phyloP scores from a whole-genome alignment of 2,888 invertebrate genomes.

The Caenorhabditis japonica region DNA sequence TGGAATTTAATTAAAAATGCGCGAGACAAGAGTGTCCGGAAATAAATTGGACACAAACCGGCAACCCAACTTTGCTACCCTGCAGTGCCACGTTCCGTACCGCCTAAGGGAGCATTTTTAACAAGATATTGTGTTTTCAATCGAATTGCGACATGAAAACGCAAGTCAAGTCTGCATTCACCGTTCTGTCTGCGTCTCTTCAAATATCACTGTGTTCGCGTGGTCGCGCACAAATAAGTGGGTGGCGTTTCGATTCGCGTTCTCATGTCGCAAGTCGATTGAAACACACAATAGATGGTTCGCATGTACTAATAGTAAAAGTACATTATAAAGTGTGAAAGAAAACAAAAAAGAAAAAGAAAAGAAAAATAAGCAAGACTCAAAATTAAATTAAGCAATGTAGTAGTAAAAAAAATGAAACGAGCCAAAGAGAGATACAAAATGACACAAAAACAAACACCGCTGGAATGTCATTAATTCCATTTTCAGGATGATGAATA shows the following conservation, averaged over 20 bases:
- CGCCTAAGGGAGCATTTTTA: background rate
- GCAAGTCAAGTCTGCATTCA: too few species aligned
- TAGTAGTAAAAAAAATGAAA: slow-evolving; percentile 15
- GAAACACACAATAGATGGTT: too few species aligned
- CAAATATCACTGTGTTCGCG: too few species aligned
- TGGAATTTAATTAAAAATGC: slow-evolving; percentile 45
- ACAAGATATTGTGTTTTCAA: too few species aligned
- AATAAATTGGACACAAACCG: slow-evolving; percentile 8
- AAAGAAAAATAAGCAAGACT: slow-evolving; percentile 9
- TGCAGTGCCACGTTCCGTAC: too few species aligned
- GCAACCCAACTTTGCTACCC: too few species aligned
- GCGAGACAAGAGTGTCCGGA: too few species aligned
- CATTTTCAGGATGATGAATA: slow-evolving; percentile 29
- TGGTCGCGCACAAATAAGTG: too few species aligned
- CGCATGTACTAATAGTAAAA: background rate
- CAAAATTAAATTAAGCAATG: slow-evolving; percentile 14
- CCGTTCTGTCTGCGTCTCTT: too few species aligned
- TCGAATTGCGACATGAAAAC: slow-evolving; percentile 10
- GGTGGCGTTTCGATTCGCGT: too few species aligned
- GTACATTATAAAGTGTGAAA: slow-evolving; percentile 1
- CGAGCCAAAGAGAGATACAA: slow-evolving; percentile 4
- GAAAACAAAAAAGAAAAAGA: too few species aligned
- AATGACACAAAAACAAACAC: slow-evolving; percentile 28
- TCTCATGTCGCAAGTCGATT: too few species aligned
- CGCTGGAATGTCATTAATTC: slow-evolving; percentile 39